These are phyloP conservation scores for Plutomurus gul DNA, from an alignment of 1,140 invertebrate genomes.

Conservation along the genomic window DNA sequence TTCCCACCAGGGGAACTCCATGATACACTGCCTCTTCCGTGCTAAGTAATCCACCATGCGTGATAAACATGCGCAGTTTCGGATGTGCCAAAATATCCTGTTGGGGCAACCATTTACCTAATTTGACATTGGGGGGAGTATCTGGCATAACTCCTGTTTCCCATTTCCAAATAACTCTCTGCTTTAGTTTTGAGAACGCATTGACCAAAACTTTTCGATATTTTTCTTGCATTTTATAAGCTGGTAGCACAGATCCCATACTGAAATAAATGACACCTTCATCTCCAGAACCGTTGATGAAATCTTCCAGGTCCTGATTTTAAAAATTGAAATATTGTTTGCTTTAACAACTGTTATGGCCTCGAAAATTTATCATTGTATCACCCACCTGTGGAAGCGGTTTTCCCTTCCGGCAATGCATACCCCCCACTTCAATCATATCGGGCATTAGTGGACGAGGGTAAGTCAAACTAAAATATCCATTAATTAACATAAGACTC, in stretches of 20 bases:
- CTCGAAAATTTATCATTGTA: too few relatives aligned
- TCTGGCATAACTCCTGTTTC: slow-evolving; percentile 57
- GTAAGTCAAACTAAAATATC: slow-evolving; percentile 39
- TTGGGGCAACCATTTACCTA: slow-evolving; percentile 72
- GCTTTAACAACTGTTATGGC: not conserved
- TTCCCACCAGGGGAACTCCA: slow-evolving; percentile 32
- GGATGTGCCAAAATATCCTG: slow-evolving; percentile 57
- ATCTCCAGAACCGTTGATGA: slow-evolving; percentile 51
- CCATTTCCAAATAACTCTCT: slow-evolving; percentile 74
- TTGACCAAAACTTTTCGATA: slow-evolving; percentile 32
- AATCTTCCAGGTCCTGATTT: slow-evolving; percentile 48
- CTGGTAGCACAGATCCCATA: slow-evolving; percentile 62
- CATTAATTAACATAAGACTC: slow-evolving; percentile 48
- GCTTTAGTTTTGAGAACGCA: slow-evolving; percentile 58
- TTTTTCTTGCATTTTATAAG: slow-evolving; percentile 30
- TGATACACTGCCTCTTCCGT: slow-evolving; percentile 17
- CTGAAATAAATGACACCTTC: slow-evolving; percentile 72
- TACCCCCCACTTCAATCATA: slow-evolving; percentile 42
- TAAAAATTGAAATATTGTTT: not conserved
- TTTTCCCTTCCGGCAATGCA: slow-evolving; percentile 43
- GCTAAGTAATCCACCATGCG: slow-evolving; percentile 32
- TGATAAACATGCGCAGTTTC: slow-evolving; percentile 8
- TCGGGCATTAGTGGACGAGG: slow-evolving; percentile 42
- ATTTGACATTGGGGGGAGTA: slow-evolving; percentile 64
- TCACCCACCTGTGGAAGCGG: slow-evolving; percentile 55